Percentiles rank a stretch among this genome's conserved stretches.
These are phyloP conservation scores for Rattus rattus DNA, from an alignment of 2,113 vertebrate species.

Conservation along the genomic window DNA sequence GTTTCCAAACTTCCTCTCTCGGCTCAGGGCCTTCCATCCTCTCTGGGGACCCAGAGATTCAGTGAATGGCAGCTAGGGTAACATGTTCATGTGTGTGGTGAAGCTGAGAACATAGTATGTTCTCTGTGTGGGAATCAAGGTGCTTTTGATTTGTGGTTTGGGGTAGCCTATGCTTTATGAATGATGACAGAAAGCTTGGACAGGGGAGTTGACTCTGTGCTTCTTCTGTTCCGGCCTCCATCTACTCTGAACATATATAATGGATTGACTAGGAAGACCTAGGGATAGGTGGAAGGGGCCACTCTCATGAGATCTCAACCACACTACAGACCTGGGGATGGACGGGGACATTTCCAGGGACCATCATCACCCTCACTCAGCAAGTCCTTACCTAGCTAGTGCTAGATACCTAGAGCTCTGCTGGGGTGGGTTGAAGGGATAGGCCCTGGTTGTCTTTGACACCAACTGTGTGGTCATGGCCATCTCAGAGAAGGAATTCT, in stretches of 20 bases:
- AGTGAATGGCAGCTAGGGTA: rapidly evolving
- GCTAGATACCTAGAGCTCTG: background rate
- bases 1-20: rapidly evolving
- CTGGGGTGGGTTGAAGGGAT: rapidly evolving
- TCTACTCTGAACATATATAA: too few relatives aligned
- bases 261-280: background rate
- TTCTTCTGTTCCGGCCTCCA: background rate
- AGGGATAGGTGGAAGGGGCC: background rate
- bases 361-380: background rate
- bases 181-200: background rate
- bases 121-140: too few relatives aligned
- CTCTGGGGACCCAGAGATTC: too few relatives aligned
- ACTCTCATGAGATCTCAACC: background rate
- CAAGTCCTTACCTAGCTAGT: background rate
- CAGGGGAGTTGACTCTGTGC: too few relatives aligned
- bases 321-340: background rate
- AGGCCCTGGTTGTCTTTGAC: background rate
- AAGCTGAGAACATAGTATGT: rapidly evolving
- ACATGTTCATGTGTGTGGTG: rapidly evolving
- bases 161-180: background rate
- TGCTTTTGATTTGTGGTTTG: too few relatives aligned
- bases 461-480: too few relatives aligned
- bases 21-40: rapidly evolving
- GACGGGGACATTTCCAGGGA: background rate
- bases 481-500: background rate